A percentile compares a stretch with the other conserved stretches of the same genome.
Evolutionary conservation across 2,797 vertebrate species (phyloP).

Genomic region (Lagorchestes hirsutus): DNA sequence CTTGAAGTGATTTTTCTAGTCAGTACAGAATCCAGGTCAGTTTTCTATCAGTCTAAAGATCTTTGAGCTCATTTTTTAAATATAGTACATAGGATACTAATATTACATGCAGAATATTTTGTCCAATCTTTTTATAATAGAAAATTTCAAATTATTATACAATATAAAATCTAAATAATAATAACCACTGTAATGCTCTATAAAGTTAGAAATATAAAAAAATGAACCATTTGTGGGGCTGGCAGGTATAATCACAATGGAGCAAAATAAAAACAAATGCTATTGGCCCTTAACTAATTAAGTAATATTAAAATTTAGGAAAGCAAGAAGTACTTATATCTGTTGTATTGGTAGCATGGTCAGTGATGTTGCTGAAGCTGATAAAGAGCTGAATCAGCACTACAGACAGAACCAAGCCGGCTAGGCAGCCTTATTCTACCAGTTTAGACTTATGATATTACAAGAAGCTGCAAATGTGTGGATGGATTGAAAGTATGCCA

Average conservation of each 20-base stretch:
- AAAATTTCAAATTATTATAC: neutral
- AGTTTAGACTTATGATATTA: neutral
- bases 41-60: neutral
- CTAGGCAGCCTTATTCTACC: neutral
- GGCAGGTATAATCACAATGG: neutral
- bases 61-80: neutral
- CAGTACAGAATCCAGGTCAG: neutral
- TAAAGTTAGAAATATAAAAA: neutral
- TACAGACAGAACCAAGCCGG: neutral
- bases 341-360: neutral
- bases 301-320: neutral
- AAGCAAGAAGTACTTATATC: neutral
- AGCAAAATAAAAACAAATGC: neutral
- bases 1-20: constrained; percentile 4
- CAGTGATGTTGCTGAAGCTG: neutral
- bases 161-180: neutral
- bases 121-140: neutral
- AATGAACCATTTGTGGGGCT: neutral
- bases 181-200: neutral
- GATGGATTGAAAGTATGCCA: neutral
- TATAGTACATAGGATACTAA: neutral
- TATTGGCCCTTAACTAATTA: neutral
- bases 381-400: neutral
- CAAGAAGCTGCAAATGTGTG: neutral
- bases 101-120: neutral